Conservation (phyloP, 2,888 invertebrate species). For the Mystacides longicornis region DNA sequence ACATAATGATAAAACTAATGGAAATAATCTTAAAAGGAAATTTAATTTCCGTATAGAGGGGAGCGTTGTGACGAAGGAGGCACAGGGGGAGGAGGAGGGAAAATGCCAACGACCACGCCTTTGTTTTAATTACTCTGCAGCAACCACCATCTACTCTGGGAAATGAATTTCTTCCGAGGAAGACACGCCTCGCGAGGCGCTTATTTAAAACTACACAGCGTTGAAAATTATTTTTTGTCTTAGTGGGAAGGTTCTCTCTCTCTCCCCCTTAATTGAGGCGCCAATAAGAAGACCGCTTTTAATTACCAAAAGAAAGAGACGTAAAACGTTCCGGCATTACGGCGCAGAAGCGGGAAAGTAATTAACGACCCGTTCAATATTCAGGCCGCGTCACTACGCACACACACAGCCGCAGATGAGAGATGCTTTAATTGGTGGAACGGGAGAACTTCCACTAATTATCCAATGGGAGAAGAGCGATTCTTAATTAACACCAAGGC, state of each 20-base stretch:
- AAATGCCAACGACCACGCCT: conserved; percentile 1
- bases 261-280: conserved; percentile 8
- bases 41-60: not conserved
- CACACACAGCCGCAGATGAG: not conserved
- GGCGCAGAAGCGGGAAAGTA: conserved; percentile 14
- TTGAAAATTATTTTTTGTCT: conserved; percentile 13
- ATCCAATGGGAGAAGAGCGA: conserved; percentile 13
- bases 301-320: conserved; percentile 12
- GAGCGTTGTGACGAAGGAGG: not conserved
- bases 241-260: conserved; percentile 14
- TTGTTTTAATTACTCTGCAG: conserved; percentile 3
- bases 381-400: not conserved
- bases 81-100: not conserved
- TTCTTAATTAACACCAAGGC: conserved; percentile 9
- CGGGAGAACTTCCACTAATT: conserved; percentile 6
- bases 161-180: not conserved
- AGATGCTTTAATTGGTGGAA: conserved; percentile 20
- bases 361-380: conserved; percentile 5
- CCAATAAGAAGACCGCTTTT: conserved; percentile 17
- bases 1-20: not conserved
- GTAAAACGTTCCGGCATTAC: not conserved
- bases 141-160: not conserved
- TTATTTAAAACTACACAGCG: conserved; percentile 20
- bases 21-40: not conserved
- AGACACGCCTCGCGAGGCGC: conserved; percentile 5